Evolutionary conservation across 1,140 invertebrate species (phyloP).

Genomic region (Leptinotarsa texana): DNA sequence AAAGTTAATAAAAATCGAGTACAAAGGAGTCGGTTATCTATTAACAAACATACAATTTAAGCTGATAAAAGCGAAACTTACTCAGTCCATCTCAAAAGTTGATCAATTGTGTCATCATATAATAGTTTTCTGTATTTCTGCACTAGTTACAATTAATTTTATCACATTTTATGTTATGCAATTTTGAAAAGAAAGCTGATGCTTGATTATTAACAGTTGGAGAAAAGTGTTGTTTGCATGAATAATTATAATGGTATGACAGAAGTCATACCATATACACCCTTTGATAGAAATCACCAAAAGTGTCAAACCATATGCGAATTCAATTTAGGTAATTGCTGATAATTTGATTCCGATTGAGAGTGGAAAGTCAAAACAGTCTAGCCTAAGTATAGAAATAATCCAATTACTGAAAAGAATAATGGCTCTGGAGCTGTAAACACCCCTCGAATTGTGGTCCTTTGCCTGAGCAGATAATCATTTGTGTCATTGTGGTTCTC

Average conservation of each 20-base stretch:
- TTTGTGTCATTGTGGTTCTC: conserved; percentile 30
- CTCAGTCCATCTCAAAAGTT: no score
- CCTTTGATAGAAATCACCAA: background rate
- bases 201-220: no score
- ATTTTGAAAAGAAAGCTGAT: no score
- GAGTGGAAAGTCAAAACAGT: conserved; percentile 14
- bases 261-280: background rate
- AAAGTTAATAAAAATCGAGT: no score
- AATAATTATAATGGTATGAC: background rate
- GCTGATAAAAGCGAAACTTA: no score
- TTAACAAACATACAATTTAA: no score
- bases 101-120: no score
- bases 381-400: conserved; percentile 14
- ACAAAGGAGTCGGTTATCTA: no score
- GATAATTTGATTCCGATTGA: background rate
- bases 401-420: conserved; percentile 12
- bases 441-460: background rate
- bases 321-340: conserved; percentile 13
- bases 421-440: conserved; percentile 7
- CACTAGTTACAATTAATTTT: no score
- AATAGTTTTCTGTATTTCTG: no score
- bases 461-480: conserved; percentile 9
- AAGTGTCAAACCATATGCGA: background rate
- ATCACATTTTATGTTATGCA: no score
- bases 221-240: no score